Percentiles rank a stretch among this genome's conserved stretches.
Evolutionary conservation across 2,797 vertebrate species (phyloP).

Genomic region (Sebastes hubbsi): DNA sequence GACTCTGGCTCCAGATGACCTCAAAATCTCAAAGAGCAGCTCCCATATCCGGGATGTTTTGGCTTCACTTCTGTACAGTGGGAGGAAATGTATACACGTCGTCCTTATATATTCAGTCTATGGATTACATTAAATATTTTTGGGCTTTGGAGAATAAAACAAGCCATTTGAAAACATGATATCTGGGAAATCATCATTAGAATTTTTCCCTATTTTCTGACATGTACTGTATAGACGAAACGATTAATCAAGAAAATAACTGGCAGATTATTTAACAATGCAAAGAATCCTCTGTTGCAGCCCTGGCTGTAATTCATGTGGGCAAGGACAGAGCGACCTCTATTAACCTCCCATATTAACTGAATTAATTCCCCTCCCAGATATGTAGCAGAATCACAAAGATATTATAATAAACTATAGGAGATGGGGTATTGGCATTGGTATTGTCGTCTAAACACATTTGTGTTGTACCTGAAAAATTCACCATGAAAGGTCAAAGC

Average conservation of each 20-base stretch:
- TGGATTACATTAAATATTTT: not conserved
- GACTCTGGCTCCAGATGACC: no score
- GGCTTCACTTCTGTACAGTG: no score
- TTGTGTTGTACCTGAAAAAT: slow-evolving; percentile 37
- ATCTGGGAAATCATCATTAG: not conserved
- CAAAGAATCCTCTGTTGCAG: not conserved
- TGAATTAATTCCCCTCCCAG: not conserved
- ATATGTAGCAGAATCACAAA: not conserved
- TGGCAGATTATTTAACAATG: not conserved
- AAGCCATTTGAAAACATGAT: not conserved
- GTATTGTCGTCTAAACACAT: slow-evolving; percentile 12
- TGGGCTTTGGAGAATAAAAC: not conserved
- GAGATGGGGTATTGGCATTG: not conserved
- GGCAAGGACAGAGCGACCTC: not conserved
- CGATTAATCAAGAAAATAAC: not conserved
- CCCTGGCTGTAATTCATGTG: not conserved
- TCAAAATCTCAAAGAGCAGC: no score
- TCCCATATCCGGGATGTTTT: no score
- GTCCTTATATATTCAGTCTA: not conserved
- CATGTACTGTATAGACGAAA: not conserved
- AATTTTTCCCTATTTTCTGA: not conserved
- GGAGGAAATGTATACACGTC: no score
- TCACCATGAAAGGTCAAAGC: slow-evolving; percentile 52
- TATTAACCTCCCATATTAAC: not conserved
- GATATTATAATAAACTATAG: not conserved